Base-by-base conservation (phyloP, 2,113 vertebrate species). In the Scomber colias region DNA sequence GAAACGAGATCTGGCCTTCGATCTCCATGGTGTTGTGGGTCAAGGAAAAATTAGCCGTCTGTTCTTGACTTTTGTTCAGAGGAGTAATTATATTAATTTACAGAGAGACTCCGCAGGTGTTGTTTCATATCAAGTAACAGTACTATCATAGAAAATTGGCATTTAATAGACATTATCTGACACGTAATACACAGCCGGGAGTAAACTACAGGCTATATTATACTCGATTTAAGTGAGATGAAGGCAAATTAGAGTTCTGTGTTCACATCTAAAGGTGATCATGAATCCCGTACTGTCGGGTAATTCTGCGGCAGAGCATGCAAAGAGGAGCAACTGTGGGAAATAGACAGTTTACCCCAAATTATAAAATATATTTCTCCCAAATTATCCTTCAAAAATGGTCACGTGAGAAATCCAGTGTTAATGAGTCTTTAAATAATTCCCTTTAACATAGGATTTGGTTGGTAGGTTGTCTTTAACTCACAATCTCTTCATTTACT, bases 81-180 rank as follows among this genome's bases (percentile, higher is more conserved):
- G 92, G 89, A 87, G 93, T 96, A 95, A 97, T 96, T 94, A 95
- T 95, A 96, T 95, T 95, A 84, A 91, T 92, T 93, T 90, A 92
- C 93, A 82, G 89, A 96, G 95, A 96, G 5, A 94, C 95, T 95
- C 94, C 94, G 92, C 96, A 96, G 95, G 95, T 96, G 95, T 96
- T 96, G 95, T 95, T 95, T 94, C 92, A 95, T 95, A 96, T 96
- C 95, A 87, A 94, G 66, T 97, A 96, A 96, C 95, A 94, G 92
- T 92, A 93, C 93, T 94, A 96, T 96, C 94, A 95, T 76, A 93
- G 93, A 94, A 96, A 97, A 96, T 95, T 95, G 95, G 88, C 92
- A 93, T 95, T 96, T 95, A 95, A 95, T 94, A 95, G 93, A 94
- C 87, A 89, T 89, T 90, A 94, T 95, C 95, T 94, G 94, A 96